These are phyloP conservation scores for Lasioglossum morio DNA, from an alignment of 2,888 invertebrate species.

Conservation along the genomic window DNA sequence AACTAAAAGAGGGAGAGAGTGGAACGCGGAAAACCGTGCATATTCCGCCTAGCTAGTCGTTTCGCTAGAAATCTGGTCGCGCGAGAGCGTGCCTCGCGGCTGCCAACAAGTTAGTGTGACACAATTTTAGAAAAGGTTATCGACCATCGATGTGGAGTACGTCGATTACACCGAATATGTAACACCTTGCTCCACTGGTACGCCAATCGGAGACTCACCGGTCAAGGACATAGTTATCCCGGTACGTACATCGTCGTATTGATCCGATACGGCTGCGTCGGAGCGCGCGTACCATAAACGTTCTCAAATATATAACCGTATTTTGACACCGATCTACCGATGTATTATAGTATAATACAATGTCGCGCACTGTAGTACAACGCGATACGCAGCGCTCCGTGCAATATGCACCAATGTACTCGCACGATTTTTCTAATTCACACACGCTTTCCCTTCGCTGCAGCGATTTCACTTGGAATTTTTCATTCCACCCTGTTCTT, in stretches of 20 bases:
- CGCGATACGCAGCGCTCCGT: neutral
- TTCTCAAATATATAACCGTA: conserved; percentile 21
- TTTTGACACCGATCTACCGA: conserved; percentile 6
- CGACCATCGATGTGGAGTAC: conserved; percentile 5
- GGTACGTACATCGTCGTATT: conserved; percentile 81
- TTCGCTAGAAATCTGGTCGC: neutral
- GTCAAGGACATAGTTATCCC: conserved; percentile 80
- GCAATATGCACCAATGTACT: neutral
- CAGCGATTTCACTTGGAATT: neutral
- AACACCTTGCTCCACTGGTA: neutral
- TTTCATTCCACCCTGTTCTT: neutral
- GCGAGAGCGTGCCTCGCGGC: neutral
- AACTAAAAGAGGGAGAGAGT: neutral
- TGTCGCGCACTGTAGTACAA: neutral
- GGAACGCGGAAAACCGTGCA: neutral
- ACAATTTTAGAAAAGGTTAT: conserved; percentile 9
- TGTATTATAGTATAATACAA: neutral
- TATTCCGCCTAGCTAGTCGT: neutral
- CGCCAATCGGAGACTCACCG: conserved; percentile 66
- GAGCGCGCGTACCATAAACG: conserved; percentile 48
- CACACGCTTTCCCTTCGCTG: neutral
- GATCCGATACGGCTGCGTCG: conserved; percentile 76
- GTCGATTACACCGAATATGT: neutral
- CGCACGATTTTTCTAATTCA: neutral
- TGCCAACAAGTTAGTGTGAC: neutral